Conservation (phyloP, 2,888 invertebrate species). For the Oithona nana region DNA sequence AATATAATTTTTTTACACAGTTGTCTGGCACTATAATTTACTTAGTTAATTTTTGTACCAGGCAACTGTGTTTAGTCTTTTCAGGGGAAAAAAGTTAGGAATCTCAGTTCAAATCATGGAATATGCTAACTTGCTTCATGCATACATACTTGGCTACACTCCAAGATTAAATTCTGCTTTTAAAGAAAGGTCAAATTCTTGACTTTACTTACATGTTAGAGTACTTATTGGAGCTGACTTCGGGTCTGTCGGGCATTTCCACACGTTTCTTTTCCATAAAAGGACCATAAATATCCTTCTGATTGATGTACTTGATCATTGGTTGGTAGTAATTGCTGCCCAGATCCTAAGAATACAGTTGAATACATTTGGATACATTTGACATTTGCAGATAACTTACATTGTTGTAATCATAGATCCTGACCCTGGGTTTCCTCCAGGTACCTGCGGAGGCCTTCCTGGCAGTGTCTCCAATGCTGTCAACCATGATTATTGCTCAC, state of each 20-base stretch:
- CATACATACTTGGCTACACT: neutral
- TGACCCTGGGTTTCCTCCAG: constrained; percentile 13
- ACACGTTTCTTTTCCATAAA: neutral
- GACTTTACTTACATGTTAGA: constrained; percentile 7
- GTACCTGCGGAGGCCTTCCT: neutral
- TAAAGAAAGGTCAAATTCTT: neutral
- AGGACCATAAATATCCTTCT: constrained; percentile 12
- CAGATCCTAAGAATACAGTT: neutral
- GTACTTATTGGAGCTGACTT: constrained; percentile 9
- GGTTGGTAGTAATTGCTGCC: constrained; percentile 14
- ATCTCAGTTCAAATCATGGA: neutral
- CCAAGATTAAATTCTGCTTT: neutral
- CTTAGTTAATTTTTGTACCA: too few species aligned
- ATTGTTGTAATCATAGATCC: constrained; percentile 13
- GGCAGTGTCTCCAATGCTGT: neutral
- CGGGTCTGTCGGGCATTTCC: constrained; percentile 6
- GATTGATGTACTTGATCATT: constrained; percentile 4
- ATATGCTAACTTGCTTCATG: neutral
- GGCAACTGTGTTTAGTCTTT: too few species aligned
- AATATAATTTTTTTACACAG: too few species aligned
- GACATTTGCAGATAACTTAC: neutral
- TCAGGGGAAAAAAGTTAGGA: too few species aligned
- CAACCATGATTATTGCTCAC: neutral
- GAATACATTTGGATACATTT: neutral
- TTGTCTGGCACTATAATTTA: too few species aligned